Evolutionary conservation across 2,797 vertebrate species (phyloP), one percentile per base, ranked within the genome.

Genomic region (Channallabes apus): DNA sequence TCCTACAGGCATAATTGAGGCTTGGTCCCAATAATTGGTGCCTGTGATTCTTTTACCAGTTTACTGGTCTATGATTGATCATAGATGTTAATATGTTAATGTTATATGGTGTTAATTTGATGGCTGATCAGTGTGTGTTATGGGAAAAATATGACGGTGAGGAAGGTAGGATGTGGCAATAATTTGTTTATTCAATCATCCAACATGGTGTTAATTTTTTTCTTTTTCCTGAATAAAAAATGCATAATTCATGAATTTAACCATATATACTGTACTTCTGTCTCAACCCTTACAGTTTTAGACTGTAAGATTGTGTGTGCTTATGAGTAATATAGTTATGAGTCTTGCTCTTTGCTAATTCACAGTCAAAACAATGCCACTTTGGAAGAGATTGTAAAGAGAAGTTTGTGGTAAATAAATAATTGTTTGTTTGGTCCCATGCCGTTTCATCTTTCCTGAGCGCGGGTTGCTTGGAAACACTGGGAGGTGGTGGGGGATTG

Each of bases 371-470:
- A 20, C 7, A 76, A 56, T 56, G 17, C 0, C 17, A 76, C 27
- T 76, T 58, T 58, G 73, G 51, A 32, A 32, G 27, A 17, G 27
- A 20, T 54, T 75, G 27, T 76, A 1, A 59, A 59, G 8, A 35
- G 20, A 35, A 35, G 18, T 5, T 35, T 78, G 51, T 56, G 0
- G 17, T 7, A 56, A 18, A 17, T 29, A 29, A 78, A 78, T 35
- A 58, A 77, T 22, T 38, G 38, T 20, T 27, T 32, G 17, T 76
- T 14, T 54, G 18, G 32, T 59, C 59, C 1, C 11, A 1, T 59
- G 65, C 72, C 87, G 46, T 84, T 75, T 64, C 61, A 61, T 78
- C 24, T 51, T 61, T 29, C 3, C 15, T 85, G 71, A 72, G 61
- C 41, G 62, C 86, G 32, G 81, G 82, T 58, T 61, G 35, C 27